Base-by-base conservation (phyloP, 1,140 invertebrate genomes). In the Scaptodrosophila lebanonensis region DNA sequence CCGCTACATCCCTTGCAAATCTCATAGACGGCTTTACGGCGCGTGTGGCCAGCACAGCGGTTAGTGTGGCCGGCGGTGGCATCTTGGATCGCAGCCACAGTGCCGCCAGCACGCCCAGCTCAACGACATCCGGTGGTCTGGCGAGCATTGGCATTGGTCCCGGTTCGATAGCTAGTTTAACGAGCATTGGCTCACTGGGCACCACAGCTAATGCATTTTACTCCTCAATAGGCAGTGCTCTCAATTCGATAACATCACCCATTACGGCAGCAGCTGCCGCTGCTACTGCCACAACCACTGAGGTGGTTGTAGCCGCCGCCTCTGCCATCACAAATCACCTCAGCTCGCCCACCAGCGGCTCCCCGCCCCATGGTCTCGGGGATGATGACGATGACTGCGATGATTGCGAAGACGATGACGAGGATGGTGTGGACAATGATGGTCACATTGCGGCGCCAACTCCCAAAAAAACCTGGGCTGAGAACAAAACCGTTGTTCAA, bases 401-500 rank as follows among this genome's bases (percentile, higher is more conserved):
- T 16, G 84, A 83, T 30, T 77, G 73, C 16, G 82, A 83, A 16
- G 83, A 85, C 36, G 77, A 77, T 9, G 83, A 85, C 18, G 83
- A 85, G 45, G 83, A 83, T 51, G 61, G 67, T n/a, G 69, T 85
- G 1, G 75, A 79, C 22, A 75, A 82, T 40, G 75, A 82, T 47
- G 62, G 83, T 0, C 73, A 85, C 38, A 66, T 82, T 15, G 69
- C 77, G 1, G 83, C 84, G 6, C 83, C 83, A 0, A 83, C 79
- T 5, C 72, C 75, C 4, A 88, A 87, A 48, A 90, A 89, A 47
- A 90, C 91, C 32, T 97, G 95, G 96, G 90, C 91, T 1, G 94
- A 96, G 77, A 89, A 97, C 1, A 90, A 93, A 62, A 89, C 91
- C 35, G 91, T 93, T 12, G 95, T 97, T 0, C 92, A 93, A 70